Percentiles rank a stretch among this genome's conserved stretches.
Evolutionary conservation across 2,888 invertebrate genomes (phyloP).

Genomic region (Uropetala carovei): DNA sequence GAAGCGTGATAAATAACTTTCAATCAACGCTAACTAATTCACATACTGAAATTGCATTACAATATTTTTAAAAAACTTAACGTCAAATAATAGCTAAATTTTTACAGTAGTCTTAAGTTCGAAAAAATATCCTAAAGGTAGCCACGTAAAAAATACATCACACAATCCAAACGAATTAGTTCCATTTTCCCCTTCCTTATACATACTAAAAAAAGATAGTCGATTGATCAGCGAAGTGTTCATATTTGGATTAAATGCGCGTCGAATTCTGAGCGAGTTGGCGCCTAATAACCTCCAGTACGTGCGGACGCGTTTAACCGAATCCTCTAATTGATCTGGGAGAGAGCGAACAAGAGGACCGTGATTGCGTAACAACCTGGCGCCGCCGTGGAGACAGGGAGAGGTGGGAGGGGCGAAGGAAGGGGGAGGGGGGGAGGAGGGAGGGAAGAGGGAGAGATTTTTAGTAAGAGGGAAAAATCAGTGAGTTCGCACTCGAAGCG

Average conservation of each 20-base stretch:
- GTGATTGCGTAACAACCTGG: conserved; percentile 10
- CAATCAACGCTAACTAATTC: too few relatives aligned
- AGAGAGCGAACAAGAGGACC: not conserved
- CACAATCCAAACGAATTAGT: not conserved
- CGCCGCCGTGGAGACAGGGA: not conserved
- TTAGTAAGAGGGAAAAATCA: not conserved
- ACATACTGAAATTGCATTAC: too few relatives aligned
- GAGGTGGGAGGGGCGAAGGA: not conserved
- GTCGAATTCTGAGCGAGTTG: conserved; percentile 10
- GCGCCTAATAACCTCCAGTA: conserved; percentile 6
- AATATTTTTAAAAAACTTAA: too few relatives aligned
- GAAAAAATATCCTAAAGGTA: too few relatives aligned
- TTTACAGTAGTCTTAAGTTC: too few relatives aligned
- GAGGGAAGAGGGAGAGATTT: too few relatives aligned
- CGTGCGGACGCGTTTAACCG: conserved; percentile 22
- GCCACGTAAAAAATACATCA: too few relatives aligned
- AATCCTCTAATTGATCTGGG: conserved; percentile 9
- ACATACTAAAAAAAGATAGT: not conserved
- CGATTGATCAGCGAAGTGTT: not conserved
- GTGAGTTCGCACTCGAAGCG: not conserved
- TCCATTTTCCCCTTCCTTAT: not conserved
- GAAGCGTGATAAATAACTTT: too few relatives aligned
- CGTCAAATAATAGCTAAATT: too few relatives aligned
- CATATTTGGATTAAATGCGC: not conserved
- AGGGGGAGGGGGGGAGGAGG: too few relatives aligned